Conservation (phyloP, 2,113 vertebrate species). For the Gnathonemus echidnorhynchus region DNA sequence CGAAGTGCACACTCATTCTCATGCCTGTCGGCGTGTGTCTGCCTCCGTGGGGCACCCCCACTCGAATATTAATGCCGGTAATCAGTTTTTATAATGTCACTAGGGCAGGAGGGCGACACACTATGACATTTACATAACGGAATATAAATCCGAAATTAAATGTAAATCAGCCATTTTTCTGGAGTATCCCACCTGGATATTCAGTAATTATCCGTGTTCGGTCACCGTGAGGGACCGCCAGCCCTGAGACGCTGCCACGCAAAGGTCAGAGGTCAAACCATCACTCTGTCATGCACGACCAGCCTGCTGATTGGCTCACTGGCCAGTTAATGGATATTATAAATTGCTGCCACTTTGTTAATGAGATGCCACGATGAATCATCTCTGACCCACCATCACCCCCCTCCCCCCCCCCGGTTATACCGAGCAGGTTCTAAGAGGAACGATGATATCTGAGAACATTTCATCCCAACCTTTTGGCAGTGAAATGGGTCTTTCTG, state of each 20-base stretch:
- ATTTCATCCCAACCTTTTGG: background rate
- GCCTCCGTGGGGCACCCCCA: constrained; percentile 42
- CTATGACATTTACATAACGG: constrained; percentile 70
- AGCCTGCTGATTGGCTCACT: constrained; percentile 1
- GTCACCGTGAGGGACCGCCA: constrained; percentile 14
- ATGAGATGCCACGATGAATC: background rate
- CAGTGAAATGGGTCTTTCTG: background rate
- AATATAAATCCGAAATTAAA: constrained; percentile 62
- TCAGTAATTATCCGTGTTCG: constrained; percentile 35
- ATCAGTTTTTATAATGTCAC: constrained; percentile 72
- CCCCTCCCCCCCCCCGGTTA: background rate
- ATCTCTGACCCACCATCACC: background rate
- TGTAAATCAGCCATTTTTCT: constrained; percentile 54
- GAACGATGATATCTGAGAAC: background rate
- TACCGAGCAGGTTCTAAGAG: background rate
- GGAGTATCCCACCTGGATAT: constrained; percentile 36
- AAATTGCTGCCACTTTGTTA: background rate
- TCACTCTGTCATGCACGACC: background rate
- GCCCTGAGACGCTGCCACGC: constrained; percentile 10
- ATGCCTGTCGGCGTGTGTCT: constrained; percentile 19
- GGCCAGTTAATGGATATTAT: background rate
- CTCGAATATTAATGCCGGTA: constrained; percentile 61
- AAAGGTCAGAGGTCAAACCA: constrained; percentile 20
- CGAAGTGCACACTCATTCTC: background rate
- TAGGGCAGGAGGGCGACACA: constrained; percentile 47